Conservation (phyloP, 2,113 vertebrate genomes). For the Sebastes fasciatus region DNA sequence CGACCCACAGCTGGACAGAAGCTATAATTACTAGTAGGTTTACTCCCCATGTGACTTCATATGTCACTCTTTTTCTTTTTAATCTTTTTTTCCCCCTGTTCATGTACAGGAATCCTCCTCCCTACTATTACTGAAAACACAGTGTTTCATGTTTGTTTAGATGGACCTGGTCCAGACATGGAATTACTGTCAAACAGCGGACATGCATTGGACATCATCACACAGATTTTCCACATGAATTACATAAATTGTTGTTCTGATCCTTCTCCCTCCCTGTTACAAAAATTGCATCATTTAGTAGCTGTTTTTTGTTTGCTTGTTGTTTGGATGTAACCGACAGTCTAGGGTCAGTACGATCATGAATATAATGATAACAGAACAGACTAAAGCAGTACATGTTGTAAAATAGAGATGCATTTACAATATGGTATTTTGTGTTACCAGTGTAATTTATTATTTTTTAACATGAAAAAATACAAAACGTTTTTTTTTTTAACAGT, state of each 20-base stretch:
- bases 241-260: constrained; percentile 59
- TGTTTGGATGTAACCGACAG: background rate
- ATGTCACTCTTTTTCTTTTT: constrained; percentile 6
- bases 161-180: constrained; percentile 46
- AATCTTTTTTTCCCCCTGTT: too few relatives aligned
- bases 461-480: too few relatives aligned
- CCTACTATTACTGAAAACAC: constrained; percentile 9
- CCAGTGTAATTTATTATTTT: background rate
- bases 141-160: constrained; percentile 28
- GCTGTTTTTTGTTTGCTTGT: constrained; percentile 25
- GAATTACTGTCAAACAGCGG: constrained; percentile 49
- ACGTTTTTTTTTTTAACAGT: too few relatives aligned
- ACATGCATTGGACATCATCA: constrained; percentile 36
- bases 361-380: background rate
- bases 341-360: background rate
- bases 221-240: constrained; percentile 48
- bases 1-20: too few relatives aligned
- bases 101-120: background rate
- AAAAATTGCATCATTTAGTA: constrained; percentile 40
- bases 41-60: background rate
- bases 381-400: background rate
- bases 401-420: too few relatives aligned
- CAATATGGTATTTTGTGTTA: too few relatives aligned
- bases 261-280: constrained; percentile 24
- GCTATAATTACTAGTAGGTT: too few relatives aligned